A percentile compares a stretch with the other conserved stretches of the same genome.
phyloP scores from a whole-genome alignment of 2,797 vertebrate species.

The Enteromius viviparus region DNA sequence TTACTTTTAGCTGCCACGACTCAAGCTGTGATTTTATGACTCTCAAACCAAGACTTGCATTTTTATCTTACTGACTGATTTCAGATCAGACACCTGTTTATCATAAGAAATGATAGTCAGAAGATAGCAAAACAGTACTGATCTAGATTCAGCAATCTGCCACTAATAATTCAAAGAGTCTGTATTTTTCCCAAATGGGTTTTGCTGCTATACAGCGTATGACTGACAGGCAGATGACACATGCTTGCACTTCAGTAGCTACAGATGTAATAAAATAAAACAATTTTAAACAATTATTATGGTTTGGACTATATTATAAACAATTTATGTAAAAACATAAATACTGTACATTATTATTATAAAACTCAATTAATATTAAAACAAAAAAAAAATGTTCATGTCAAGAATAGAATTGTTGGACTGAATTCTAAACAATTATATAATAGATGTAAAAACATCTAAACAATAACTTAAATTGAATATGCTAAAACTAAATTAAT shows the following conservation, averaged over 20 bases:
- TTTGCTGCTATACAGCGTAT: slow-evolving; percentile 23
- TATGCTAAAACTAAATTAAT: not conserved
- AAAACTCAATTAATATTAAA: too few relatives aligned
- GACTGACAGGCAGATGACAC: slow-evolving; percentile 47
- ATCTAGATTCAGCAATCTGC: slow-evolving; percentile 17
- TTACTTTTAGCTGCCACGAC: not conserved
- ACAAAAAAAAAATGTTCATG: too few relatives aligned
- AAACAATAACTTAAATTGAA: not conserved
- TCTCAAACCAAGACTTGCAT: slow-evolving; percentile 4
- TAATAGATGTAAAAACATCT: not conserved
- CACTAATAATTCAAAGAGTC: slow-evolving; percentile 16
- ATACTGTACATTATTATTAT: too few relatives aligned
- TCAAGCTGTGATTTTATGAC: slow-evolving; percentile 5
- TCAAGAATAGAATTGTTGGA: not conserved
- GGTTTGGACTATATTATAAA: too few relatives aligned
- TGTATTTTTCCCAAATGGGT: slow-evolving; percentile 27
- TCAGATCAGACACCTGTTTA: not conserved
- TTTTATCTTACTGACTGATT: slow-evolving; percentile 1
- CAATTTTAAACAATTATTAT: too few relatives aligned
- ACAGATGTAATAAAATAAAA: too few relatives aligned
- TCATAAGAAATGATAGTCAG: not conserved
- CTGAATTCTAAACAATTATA: not conserved
- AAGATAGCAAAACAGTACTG: not conserved
- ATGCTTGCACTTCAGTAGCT: slow-evolving; percentile 32
- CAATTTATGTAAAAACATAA: too few relatives aligned